Conservation (phyloP, 2,797 vertebrate genomes). For the Crypturellus tataupa region DNA sequence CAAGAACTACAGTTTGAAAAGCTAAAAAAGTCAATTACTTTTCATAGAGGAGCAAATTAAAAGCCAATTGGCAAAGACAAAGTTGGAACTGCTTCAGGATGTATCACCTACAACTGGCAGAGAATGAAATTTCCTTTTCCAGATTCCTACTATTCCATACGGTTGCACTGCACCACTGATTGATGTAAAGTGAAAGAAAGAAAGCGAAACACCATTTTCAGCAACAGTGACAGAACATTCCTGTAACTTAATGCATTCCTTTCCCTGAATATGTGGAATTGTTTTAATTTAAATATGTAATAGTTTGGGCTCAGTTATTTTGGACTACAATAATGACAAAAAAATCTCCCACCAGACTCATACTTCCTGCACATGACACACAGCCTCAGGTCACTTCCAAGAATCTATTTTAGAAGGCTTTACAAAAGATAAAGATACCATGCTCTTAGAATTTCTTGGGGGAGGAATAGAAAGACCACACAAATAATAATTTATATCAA, state of each 20-base stretch:
- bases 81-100: background rate
- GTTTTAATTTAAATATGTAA: background rate
- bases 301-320: too few species aligned
- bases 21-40: background rate
- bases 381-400: background rate
- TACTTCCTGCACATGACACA: background rate
- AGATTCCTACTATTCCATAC: background rate
- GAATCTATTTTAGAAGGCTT: background rate
- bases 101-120: background rate
- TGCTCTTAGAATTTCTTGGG: background rate
- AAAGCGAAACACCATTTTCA: too few species aligned
- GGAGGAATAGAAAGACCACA: background rate
- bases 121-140: background rate
- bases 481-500: background rate
- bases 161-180: background rate
- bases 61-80: background rate
- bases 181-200: background rate
- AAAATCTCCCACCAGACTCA: too few species aligned
- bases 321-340: background rate
- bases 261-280: background rate
- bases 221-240: background rate
- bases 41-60: background rate
- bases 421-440: background rate
- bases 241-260: background rate
- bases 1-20: background rate